Evolutionary conservation across 2,113 vertebrate species (phyloP), one percentile per base, ranked within the genome.

Genomic region (Pelobates fuscus): DNA sequence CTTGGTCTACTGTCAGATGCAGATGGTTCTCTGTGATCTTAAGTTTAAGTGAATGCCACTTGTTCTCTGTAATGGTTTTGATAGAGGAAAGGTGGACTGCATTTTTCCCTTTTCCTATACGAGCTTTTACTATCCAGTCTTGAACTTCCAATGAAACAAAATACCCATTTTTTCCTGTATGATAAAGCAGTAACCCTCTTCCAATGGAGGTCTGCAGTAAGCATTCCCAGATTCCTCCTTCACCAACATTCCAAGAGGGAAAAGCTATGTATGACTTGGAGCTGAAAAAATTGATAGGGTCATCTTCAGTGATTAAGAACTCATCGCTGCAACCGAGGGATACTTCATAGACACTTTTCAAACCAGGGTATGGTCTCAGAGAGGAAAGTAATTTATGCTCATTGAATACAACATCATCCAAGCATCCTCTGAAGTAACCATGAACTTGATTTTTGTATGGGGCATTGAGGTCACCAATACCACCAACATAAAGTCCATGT

Each of bases 231-330:
- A 78, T 5, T 7, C 89, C 88, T 12, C 88, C 88, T 0, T 82
- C 49, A 0, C 80, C 85, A 52, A 84, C 3, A 1, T 79, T 88
- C 92, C 91, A 95, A 0, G 80, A 66, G 18, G 93, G 88, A 79
- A 97, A 87, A 41, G 90, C 89, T 77, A 96, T 58, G 27, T 91
- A 97, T 15, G 94, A 95, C 78, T 89, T 92, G 3, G 96, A 94
- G 80, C 94, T 99, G 82, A 97, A 98, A 80, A 97, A 96, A 84
- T 89, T 97, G 72, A 98, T 85, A 1, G 95, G 82, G 11, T 97
- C 93, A 32, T 93, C 88, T 71, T 95, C 91, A 1, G 78, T 85
- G 52, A 94, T 90, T 81, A 95, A 94, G 86, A 98, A 96, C 71
- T 95, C 93, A 24, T 94, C 92, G 70, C 84, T 97, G 80, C 95